Evolutionary conservation across 1,140 invertebrate genomes (phyloP).

Genomic region (Chymomyza costata): DNA sequence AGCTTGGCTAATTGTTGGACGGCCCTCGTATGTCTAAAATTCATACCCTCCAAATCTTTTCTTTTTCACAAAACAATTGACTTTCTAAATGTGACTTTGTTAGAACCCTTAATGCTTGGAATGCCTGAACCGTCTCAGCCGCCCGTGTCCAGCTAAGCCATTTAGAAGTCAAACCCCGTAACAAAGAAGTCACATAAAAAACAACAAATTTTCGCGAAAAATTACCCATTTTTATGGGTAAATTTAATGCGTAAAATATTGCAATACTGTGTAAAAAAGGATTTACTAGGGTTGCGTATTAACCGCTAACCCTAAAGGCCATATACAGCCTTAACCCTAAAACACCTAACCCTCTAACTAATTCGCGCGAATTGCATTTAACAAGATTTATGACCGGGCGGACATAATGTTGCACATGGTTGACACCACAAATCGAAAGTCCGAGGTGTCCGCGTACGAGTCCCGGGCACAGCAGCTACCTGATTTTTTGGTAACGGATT

Average conservation of each 20-base stretch:
- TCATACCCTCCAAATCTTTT: too few species aligned
- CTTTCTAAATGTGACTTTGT: constrained; percentile 42
- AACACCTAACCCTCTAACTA: constrained; percentile 20
- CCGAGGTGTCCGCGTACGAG: too few species aligned
- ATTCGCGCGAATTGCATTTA: too few species aligned
- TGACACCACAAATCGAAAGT: too few species aligned
- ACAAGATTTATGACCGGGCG: too few species aligned
- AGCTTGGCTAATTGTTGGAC: too few species aligned
- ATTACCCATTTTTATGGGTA: constrained; percentile 25
- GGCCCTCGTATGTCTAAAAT: too few species aligned
- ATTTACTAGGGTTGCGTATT: constrained; percentile 44
- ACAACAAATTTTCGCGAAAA: constrained; percentile 29
- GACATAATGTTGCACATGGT: too few species aligned
- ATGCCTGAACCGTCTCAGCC: too few species aligned
- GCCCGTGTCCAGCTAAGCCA: too few species aligned
- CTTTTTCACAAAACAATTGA: constrained; percentile 67
- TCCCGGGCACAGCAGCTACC: constrained; percentile 37
- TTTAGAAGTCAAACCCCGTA: constrained; percentile 8
- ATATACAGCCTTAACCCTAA: constrained; percentile 29
- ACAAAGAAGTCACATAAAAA: constrained; percentile 26
- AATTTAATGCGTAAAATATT: constrained; percentile 40
- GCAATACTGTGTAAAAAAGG: constrained; percentile 46
- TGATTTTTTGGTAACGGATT: constrained; percentile 2
- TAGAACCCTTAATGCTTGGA: too few species aligned
- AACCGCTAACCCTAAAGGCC: constrained; percentile 27